Evolutionary conservation across 2,113 vertebrate species (phyloP).

Genomic region (Varanus komodoensis): DNA sequence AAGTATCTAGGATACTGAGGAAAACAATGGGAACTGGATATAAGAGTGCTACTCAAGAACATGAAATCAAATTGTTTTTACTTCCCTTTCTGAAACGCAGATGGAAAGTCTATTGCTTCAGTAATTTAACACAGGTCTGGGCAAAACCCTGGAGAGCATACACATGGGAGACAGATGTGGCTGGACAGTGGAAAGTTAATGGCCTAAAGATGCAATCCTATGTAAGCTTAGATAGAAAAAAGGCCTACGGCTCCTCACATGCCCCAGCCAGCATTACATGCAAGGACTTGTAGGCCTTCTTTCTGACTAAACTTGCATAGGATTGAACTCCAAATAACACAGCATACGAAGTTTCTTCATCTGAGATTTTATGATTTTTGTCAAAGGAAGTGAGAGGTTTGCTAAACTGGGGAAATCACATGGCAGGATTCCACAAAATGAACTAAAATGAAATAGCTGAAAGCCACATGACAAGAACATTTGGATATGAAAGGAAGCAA

Average conservation of each 20-base stretch:
- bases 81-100: not conserved
- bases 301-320: too few relatives aligned
- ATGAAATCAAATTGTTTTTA: not conserved
- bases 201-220: not conserved
- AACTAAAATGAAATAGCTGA: not conserved
- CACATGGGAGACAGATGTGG: not conserved
- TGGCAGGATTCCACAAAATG: not conserved
- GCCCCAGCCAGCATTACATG: too few relatives aligned
- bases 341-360: not conserved
- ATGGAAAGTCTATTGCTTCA: not conserved
- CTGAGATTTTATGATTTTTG: constrained; percentile 18
- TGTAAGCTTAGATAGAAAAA: too few relatives aligned
- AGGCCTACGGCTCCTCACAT: too few relatives aligned
- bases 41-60: not conserved
- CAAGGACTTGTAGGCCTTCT: too few relatives aligned
- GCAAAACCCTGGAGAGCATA: not conserved
- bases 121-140: constrained; percentile 4
- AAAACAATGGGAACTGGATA: not conserved
- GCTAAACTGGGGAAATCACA: constrained; percentile 1
- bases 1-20: not conserved
- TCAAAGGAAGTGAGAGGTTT: constrained; percentile 11
- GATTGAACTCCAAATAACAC: not conserved
- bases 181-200: not conserved
- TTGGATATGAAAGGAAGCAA: not conserved
- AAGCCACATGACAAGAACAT: not conserved